Evolutionary conservation across 2,797 vertebrate species (phyloP), one percentile per base, ranked within the genome.

Genomic region (Menidia menidia): DNA sequence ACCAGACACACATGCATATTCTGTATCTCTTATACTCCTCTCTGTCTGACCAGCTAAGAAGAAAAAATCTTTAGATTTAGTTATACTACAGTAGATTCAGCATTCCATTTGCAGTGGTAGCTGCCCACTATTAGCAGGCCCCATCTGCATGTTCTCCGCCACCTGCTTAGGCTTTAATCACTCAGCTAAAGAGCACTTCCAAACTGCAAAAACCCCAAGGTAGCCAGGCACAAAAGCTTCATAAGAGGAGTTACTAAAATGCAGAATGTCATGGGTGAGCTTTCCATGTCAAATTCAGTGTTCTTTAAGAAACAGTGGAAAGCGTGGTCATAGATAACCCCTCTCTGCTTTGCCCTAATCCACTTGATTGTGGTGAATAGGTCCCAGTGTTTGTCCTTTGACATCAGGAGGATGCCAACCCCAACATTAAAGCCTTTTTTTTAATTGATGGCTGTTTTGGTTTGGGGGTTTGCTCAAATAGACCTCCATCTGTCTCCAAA

Each of bases 91-190:
- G 60, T 84, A 84, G 77, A 79, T 81, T 70, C 58, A 71, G 69
- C 64, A 69, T 74, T 73, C 51, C 60, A 80, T 80, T 71, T 71
- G 55, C 60, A 74, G 81, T 75, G 71, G 71, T 77, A 84, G 69
- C 71, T 75, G n/a, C 53, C 64, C 57, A 48, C 61, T 54, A 83
- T 71, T 81, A 71, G 47, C 64, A 77, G 68, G 56, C 73, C 86
- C 82, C 82, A 89, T 93, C 81, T 90, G 87, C 83, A 89, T 91
- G 88, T 88, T 90, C 91, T 87, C 85, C 88, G 92, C 87, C 74
- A 84, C 67, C 91, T 87, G 81, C 90, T 92, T 86, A 82, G 87
- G 83, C 83, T 85, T 82, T 90, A 93, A 90, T 92, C 89, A 89
- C 81, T 88, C 76, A 64, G 69, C 82, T 86, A 60, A 70, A 87